Evolutionary conservation across 2,888 invertebrate species (phyloP).

Genomic region (Diachrysia chrysitis): DNA sequence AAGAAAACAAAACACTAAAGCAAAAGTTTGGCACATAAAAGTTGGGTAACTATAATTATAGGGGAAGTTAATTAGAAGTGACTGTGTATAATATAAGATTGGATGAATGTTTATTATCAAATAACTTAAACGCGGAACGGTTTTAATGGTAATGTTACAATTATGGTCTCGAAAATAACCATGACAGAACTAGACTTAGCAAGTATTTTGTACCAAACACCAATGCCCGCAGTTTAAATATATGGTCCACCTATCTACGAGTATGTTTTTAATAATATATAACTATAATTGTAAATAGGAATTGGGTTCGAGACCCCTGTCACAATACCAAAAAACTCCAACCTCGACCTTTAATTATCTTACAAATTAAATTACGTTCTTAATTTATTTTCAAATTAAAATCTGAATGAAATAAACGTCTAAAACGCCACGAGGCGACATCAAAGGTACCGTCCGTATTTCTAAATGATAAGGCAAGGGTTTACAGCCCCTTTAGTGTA

Average conservation of each 20-base stretch:
- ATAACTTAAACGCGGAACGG: too few relatives aligned
- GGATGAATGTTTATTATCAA: too few relatives aligned
- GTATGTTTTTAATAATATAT: too few relatives aligned
- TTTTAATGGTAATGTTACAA: too few relatives aligned
- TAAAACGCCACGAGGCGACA: slow-evolving; percentile 23
- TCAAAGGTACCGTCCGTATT: slow-evolving; percentile 47
- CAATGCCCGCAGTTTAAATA: too few relatives aligned
- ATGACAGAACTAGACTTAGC: too few relatives aligned
- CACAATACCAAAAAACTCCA: not conserved
- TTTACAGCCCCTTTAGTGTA: slow-evolving; percentile 34
- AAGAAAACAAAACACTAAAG: slow-evolving; percentile 59
- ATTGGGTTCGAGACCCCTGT: not conserved
- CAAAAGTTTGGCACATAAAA: slow-evolving; percentile 38
- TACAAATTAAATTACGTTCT: slow-evolving; percentile 29
- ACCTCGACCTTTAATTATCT: slow-evolving; percentile 7
- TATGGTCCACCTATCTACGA: too few relatives aligned
- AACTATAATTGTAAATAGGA: not conserved
- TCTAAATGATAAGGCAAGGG: slow-evolving; percentile 41
- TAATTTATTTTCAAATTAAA: slow-evolving; percentile 36
- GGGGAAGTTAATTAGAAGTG: not conserved
- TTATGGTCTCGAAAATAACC: too few relatives aligned
- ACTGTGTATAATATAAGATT: not conserved
- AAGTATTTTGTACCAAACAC: too few relatives aligned
- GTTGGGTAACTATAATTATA: slow-evolving; percentile 36
- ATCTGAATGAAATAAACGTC: slow-evolving; percentile 45